phyloP scores from a whole-genome alignment of 2,797 vertebrate genomes.

The Myotis findleyi region DNA sequence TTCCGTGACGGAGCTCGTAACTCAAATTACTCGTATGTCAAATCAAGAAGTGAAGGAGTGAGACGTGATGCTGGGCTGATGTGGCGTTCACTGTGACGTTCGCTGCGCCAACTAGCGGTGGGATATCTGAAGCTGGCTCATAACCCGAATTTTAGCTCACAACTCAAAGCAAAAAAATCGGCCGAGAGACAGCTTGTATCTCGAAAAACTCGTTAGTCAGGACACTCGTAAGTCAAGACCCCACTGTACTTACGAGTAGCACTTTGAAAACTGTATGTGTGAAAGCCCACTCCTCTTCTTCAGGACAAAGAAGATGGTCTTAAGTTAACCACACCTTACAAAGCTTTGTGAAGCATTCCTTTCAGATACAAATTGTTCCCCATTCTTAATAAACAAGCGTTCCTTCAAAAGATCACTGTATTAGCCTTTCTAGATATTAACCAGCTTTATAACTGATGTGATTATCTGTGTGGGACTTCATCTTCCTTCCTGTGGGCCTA shows the following conservation, averaged over 20 bases:
- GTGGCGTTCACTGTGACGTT: too few species aligned
- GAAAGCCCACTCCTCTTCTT: not conserved
- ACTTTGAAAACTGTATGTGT: constrained; percentile 23
- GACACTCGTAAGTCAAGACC: too few species aligned
- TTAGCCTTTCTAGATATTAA: not conserved
- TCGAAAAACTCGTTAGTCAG: too few species aligned
- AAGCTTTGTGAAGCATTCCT: constrained; percentile 30
- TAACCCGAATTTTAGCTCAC: too few species aligned
- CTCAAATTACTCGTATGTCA: too few species aligned
- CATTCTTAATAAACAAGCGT: not conserved
- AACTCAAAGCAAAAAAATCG: too few species aligned
- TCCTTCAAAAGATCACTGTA: constrained; percentile 12
- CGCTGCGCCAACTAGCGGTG: too few species aligned
- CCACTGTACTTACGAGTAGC: not conserved
- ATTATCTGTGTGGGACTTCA: not conserved
- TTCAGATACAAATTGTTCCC: constrained; percentile 4
- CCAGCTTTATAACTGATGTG: not conserved
- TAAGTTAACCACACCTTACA: constrained; percentile 18
- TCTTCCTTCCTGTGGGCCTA: not conserved
- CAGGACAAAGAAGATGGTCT: not conserved
- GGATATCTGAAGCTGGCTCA: too few species aligned
- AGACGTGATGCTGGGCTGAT: too few species aligned
- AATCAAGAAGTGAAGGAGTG: too few species aligned
- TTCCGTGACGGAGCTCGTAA: too few species aligned
- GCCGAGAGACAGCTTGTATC: too few species aligned